Percentiles rank a stretch among this genome's conserved stretches.
Conservation (phyloP, 2,797 vertebrate species). For the Synaphobranchus kaupii region DNA sequence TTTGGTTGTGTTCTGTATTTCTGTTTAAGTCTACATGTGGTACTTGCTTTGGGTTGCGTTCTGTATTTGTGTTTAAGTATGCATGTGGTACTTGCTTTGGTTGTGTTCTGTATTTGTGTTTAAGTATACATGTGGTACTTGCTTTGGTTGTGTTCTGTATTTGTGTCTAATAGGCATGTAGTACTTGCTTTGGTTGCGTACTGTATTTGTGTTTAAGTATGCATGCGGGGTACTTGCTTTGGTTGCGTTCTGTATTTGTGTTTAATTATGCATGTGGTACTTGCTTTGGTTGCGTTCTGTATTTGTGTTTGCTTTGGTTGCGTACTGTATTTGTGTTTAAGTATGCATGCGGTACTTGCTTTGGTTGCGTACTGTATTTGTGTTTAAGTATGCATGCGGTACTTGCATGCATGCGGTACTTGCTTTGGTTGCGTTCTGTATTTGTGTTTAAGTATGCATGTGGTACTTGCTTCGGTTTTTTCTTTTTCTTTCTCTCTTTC, state of each 20-base stretch:
- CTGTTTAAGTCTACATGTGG: too few species aligned
- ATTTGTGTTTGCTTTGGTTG: too few species aligned
- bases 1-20: too few species aligned
- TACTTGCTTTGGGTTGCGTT: too few species aligned
- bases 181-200: too few species aligned
- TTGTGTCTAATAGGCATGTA: too few species aligned
- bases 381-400: conserved; percentile 26
- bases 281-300: conserved; percentile 29
- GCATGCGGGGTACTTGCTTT: neutral
- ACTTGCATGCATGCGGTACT: neutral
- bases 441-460: conserved; percentile 30
- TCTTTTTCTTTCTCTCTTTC: conserved; percentile 15
- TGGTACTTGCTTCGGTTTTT: neutral
- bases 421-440: conserved; percentile 30
- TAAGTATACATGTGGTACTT: neutral
- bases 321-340: conserved; percentile 37
- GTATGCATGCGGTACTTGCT: neutral
- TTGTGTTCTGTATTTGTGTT: conserved; percentile 42
- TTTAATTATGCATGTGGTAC: conserved; percentile 14
- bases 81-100: conserved; percentile 26
- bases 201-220: too few species aligned
- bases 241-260: conserved; percentile 36
- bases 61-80: neutral
- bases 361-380: conserved; percentile 34
- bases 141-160: too few species aligned